Conservation (phyloP, 1,140 invertebrate genomes). For the Apis dorsata region DNA sequence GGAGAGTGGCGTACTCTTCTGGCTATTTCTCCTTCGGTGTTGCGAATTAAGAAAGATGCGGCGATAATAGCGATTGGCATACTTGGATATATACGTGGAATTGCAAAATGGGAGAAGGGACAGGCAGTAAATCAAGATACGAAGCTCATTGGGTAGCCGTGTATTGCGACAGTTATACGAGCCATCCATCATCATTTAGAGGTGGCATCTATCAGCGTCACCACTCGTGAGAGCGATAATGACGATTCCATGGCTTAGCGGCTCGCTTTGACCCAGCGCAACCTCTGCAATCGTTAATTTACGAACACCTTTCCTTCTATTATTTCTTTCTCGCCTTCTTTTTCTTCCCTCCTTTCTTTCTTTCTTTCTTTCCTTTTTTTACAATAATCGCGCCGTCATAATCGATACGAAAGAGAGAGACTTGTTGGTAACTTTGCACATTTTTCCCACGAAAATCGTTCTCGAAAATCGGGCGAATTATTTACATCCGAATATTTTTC, state of each 20-base stretch:
- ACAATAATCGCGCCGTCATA: background rate
- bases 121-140: conserved; percentile 75
- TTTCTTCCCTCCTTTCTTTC: background rate
- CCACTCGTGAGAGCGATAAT: conserved; percentile 70
- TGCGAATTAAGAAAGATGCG: conserved; percentile 42
- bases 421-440: background rate
- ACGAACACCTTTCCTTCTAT: conserved; percentile 48
- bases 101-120: conserved; percentile 68
- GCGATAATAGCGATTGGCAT: conserved; percentile 50
- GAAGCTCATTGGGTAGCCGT: conserved; percentile 70
- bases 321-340: background rate
- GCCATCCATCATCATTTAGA: conserved; percentile 76
- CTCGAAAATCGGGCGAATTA: too few species aligned
- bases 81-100: conserved; percentile 44
- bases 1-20: too few species aligned
- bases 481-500: too few species aligned
- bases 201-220: conserved; percentile 70
- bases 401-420: background rate
- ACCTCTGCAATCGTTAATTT: conserved; percentile 68
- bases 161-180: conserved; percentile 76
- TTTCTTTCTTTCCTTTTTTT: background rate
- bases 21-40: too few species aligned
- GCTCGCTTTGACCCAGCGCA: conserved; percentile 65
- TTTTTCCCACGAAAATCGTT: background rate
- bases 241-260: conserved; percentile 70